A percentile compares a stretch with the other conserved stretches of the same genome.
Conservation (phyloP, 1,140 invertebrate genomes). For the Drosophila carrolli region DNA sequence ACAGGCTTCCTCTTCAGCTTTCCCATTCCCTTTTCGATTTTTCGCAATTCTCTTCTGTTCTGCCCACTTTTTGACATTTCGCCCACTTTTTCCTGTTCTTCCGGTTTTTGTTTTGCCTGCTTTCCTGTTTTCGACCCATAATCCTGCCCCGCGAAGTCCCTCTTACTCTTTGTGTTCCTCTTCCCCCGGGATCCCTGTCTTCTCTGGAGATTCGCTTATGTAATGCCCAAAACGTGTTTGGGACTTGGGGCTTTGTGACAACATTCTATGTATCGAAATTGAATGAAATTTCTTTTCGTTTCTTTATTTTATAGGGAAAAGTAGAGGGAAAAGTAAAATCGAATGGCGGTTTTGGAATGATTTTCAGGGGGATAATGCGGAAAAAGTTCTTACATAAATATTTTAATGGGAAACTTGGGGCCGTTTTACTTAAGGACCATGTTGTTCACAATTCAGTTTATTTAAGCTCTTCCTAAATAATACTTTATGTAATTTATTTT, state of each 20-base stretch:
- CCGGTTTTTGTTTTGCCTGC: constrained; percentile 80
- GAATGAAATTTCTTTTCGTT: constrained; percentile 55
- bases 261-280: constrained; percentile 66
- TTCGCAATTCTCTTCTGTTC: constrained; percentile 27
- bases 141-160: constrained; percentile 60
- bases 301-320: neutral
- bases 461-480: too few species aligned
- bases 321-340: neutral
- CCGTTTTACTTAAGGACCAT: neutral
- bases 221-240: constrained; percentile 74
- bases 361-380: neutral
- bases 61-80: constrained; percentile 80
- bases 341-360: neutral
- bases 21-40: constrained; percentile 14
- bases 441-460: neutral
- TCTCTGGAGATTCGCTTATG: constrained; percentile 52
- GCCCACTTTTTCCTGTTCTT: constrained; percentile 83
- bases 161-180: constrained; percentile 17
- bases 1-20: constrained; percentile 36
- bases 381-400: neutral
- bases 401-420: constrained; percentile 4
- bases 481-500: too few species aligned
- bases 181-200: neutral
- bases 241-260: constrained; percentile 65
- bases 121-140: constrained; percentile 80